phyloP scores from a whole-genome alignment of 2,113 vertebrate species.

The Lates calcarifer region DNA sequence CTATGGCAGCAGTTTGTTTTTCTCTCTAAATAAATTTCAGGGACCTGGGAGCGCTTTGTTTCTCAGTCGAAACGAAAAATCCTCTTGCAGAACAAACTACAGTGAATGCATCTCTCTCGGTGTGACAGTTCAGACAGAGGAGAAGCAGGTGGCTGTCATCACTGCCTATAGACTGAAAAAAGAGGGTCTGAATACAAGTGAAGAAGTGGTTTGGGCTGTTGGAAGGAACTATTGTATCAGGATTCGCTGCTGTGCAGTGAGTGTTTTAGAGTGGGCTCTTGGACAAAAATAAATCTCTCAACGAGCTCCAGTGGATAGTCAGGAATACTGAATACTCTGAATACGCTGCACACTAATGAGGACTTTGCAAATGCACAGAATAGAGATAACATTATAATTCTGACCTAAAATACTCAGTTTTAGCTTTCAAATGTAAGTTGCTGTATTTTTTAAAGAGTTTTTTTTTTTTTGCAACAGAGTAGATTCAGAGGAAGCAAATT shows the following conservation, averaged over 20 bases:
- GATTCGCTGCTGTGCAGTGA: slow-evolving; percentile 53
- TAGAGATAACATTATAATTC: background rate
- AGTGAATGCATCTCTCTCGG: slow-evolving; percentile 29
- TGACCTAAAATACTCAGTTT: background rate
- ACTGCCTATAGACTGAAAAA: slow-evolving; percentile 34
- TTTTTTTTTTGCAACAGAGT: background rate
- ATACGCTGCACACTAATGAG: slow-evolving; percentile 39
- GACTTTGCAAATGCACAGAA: slow-evolving; percentile 37
- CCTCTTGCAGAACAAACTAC: slow-evolving; percentile 35
- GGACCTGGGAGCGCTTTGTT: slow-evolving; percentile 35
- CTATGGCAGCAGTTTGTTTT: slow-evolving; percentile 61
- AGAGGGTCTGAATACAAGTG: slow-evolving; percentile 44
- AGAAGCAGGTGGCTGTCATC: slow-evolving; percentile 75
- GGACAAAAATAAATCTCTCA: slow-evolving; percentile 69
- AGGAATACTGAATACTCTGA: slow-evolving; percentile 37
- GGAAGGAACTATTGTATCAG: slow-evolving; percentile 61
- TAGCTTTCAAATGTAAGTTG: background rate
- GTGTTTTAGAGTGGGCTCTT: slow-evolving; percentile 66
- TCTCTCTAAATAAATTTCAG: slow-evolving; percentile 64
- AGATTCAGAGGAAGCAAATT: background rate
- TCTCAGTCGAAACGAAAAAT: slow-evolving; percentile 24
- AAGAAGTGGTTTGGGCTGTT: slow-evolving; percentile 59
- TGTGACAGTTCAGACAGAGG: slow-evolving; percentile 55
- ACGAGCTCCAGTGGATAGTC: slow-evolving; percentile 43
- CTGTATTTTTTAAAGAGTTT: background rate